Conservation (phyloP, 1,140 invertebrate genomes). For the Eulimnadia texana region DNA sequence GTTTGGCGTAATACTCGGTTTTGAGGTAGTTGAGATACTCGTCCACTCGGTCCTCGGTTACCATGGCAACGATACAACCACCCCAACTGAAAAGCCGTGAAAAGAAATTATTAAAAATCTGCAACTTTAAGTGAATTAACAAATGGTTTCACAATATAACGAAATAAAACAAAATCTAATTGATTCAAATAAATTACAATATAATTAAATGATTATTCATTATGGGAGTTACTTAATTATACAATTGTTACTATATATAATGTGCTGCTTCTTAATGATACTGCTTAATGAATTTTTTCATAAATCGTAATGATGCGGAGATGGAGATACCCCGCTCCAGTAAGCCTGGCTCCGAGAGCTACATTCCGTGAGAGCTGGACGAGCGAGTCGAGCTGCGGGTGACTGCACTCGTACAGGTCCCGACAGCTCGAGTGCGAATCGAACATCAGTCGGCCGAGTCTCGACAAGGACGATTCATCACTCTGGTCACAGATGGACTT, state of each 20-base stretch:
- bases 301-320: too few species aligned
- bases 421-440: slow-evolving; percentile 73
- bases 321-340: slow-evolving; percentile 85
- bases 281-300: too few species aligned
- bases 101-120: too few species aligned
- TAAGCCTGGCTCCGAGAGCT: slow-evolving; percentile 70
- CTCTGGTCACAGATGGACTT: slow-evolving; percentile 41
- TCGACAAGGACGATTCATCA: slow-evolving; percentile 36
- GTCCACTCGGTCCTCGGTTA: slow-evolving; percentile 44
- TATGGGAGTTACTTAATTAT: too few species aligned
- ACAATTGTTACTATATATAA: too few species aligned
- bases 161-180: slow-evolving; percentile 15
- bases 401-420: slow-evolving; percentile 85
- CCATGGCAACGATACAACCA: slow-evolving; percentile 81
- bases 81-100: slow-evolving; percentile 65
- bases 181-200: slow-evolving; percentile 9
- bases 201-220: too few species aligned
- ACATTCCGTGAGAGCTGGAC: slow-evolving; percentile 56
- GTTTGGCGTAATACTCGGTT: slow-evolving; percentile 48
- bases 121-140: too few species aligned
- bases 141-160: too few species aligned
- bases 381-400: slow-evolving; percentile 68
- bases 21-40: slow-evolving; percentile 54
- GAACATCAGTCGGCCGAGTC: slow-evolving; percentile 71
- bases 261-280: too few species aligned